These are phyloP conservation scores for Hippopotamus amphibius DNA, from an alignment of 2,113 vertebrate species.

Conservation along the genomic window DNA sequence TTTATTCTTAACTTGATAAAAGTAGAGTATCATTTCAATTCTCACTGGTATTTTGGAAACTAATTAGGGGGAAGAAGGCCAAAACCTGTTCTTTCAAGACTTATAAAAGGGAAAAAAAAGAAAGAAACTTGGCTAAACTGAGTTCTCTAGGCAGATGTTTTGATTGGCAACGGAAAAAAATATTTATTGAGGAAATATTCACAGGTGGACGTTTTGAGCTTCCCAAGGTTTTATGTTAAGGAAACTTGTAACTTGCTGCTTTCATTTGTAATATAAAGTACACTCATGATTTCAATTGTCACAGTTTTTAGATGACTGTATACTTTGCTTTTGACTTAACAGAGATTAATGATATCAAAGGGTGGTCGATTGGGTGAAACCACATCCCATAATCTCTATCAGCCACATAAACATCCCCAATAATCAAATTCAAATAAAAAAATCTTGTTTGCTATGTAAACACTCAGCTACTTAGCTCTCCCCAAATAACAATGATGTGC, in stretches of 20 bases:
- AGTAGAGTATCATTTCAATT: slow-evolving; percentile 41
- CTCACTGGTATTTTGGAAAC: slow-evolving; percentile 37
- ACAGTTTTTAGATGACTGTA: not conserved
- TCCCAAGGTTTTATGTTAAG: not conserved
- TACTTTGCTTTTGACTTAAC: not conserved
- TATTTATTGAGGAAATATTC: slow-evolving; percentile 48
- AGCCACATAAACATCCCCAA: not conserved
- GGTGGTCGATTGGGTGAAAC: not conserved
- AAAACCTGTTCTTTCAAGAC: slow-evolving; percentile 46
- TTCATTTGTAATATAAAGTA: not conserved
- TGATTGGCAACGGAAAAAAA: not conserved
- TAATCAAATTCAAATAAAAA: slow-evolving; percentile 12
- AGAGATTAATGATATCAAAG: not conserved
- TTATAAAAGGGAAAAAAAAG: not conserved
- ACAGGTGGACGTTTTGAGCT: not conserved
- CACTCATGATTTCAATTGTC: not conserved
- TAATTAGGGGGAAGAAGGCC: not conserved
- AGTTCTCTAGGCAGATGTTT: slow-evolving; percentile 11
- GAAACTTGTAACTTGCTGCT: not conserved
- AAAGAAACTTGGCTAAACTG: not conserved
- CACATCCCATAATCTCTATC: not conserved
- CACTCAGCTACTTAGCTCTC: not conserved
- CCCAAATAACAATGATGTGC: not conserved
- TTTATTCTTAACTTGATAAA: slow-evolving; percentile 11
- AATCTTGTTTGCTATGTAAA: not conserved